These are phyloP conservation scores for Sebastes baramenuke DNA, from an alignment of 2,797 vertebrate species.

Conservation along the genomic window DNA sequence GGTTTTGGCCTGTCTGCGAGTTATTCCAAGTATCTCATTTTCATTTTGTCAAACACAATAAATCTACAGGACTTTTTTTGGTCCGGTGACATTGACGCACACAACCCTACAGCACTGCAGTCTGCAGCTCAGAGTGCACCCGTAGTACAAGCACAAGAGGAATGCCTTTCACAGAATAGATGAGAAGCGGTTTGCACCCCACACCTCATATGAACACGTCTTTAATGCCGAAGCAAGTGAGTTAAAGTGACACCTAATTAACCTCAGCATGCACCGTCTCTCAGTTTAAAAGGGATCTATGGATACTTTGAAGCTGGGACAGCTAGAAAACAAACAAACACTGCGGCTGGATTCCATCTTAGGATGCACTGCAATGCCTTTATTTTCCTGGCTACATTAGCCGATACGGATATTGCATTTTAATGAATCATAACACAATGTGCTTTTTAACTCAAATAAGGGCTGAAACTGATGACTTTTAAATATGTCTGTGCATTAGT, in stretches of 20 bases:
- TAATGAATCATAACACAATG: background rate
- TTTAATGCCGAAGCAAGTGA: background rate
- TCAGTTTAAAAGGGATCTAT: background rate
- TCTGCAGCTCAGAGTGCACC: background rate
- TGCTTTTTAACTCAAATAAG: background rate
- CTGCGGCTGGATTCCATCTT: background rate
- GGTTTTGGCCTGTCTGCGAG: background rate
- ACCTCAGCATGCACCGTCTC: background rate
- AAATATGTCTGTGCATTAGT: background rate
- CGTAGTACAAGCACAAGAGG: background rate
- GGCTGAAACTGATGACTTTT: background rate
- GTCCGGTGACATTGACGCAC: background rate
- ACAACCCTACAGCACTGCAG: background rate
- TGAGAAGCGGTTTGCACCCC: background rate
- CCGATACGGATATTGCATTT: background rate
- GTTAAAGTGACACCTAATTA: slow-evolving; percentile 21
- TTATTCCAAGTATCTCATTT: background rate
- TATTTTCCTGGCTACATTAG: background rate
- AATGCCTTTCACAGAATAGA: background rate
- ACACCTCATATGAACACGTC: background rate
- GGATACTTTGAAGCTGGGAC: background rate
- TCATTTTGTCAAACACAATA: background rate
- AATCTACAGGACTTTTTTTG: background rate
- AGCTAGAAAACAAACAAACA: background rate
- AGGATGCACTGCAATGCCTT: background rate